phyloP scores from a whole-genome alignment of 2,797 vertebrate genomes.

The Epinephelus awoara region DNA sequence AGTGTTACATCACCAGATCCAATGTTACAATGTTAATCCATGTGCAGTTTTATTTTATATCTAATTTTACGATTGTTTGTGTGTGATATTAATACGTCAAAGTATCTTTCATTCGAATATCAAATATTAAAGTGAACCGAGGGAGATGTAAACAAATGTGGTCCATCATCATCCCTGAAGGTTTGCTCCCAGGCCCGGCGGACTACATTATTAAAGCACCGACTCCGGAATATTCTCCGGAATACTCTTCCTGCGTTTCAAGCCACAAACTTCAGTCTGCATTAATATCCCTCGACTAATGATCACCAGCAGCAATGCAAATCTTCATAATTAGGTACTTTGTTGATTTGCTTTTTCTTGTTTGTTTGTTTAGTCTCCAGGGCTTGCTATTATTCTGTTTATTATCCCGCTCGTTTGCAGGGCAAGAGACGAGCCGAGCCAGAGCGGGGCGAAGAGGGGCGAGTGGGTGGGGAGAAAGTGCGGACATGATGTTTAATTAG shows the following conservation, averaged over 20 bases:
- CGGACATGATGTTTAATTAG: conserved; percentile 48
- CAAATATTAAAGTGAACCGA: conserved; percentile 5
- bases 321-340: conserved; percentile 71
- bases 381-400: conserved; percentile 49
- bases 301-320: conserved; percentile 69
- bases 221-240: conserved; percentile 23
- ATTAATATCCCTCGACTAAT: conserved; percentile 63
- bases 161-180: not conserved
- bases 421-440: conserved; percentile 7
- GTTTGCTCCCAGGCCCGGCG: conserved; percentile 4
- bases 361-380: conserved; percentile 66
- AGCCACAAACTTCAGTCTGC: conserved; percentile 13
- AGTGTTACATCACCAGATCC: not conserved
- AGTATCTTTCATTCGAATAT: conserved; percentile 8
- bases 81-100: not conserved
- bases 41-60: not conserved
- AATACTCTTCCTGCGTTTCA: conserved; percentile 37
- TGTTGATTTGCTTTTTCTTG: conserved; percentile 66
- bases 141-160: conserved; percentile 20
- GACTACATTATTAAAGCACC: conserved; percentile 34
- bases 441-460: conserved; percentile 1
- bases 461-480: not conserved
- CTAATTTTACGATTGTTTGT: not conserved
- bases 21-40: too few species aligned
- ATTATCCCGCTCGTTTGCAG: conserved; percentile 17